Percentiles rank a stretch among this genome's conserved stretches.
Evolutionary conservation across 2,888 invertebrate genomes (phyloP).

Genomic region (Prosopocoilus inquinatus): DNA sequence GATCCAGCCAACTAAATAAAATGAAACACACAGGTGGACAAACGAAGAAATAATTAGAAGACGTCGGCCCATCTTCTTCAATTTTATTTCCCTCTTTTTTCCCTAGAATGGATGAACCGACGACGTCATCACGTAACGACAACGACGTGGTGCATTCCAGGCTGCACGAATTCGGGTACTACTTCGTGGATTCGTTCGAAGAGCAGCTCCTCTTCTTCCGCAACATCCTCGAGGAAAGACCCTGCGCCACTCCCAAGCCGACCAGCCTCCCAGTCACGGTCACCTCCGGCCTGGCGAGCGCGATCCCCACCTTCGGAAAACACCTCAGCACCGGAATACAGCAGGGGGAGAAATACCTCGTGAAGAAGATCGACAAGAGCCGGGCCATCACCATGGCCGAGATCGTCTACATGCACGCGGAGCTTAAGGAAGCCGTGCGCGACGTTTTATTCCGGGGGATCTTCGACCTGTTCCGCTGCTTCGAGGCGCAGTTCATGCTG

Average conservation of each 20-base stretch:
- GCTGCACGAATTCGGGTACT: conserved; percentile 19
- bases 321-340: conserved; percentile 9
- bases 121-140: neutral
- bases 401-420: conserved; percentile 16
- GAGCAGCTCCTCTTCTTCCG: conserved; percentile 19
- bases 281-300: conserved; percentile 8
- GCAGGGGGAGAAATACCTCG: conserved; percentile 16
- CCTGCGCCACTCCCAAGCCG: conserved; percentile 2
- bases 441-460: conserved; percentile 14
- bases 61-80: too few species aligned
- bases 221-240: conserved; percentile 19
- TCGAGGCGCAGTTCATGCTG: conserved; percentile 19
- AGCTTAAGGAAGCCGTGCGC: conserved; percentile 17
- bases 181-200: conserved; percentile 19
- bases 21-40: too few species aligned
- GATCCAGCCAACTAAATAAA: too few species aligned
- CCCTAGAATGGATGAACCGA: neutral
- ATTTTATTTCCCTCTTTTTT: neutral
- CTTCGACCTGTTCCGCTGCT: conserved; percentile 22
- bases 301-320: conserved; percentile 20
- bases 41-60: too few species aligned
- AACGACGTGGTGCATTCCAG: neutral
- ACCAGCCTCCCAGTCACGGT: conserved; percentile 15
- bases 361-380: conserved; percentile 15
- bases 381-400: conserved; percentile 13